Evolutionary conservation across 1,140 invertebrate genomes (phyloP).

Genomic region (Eufriesea mexicana): DNA sequence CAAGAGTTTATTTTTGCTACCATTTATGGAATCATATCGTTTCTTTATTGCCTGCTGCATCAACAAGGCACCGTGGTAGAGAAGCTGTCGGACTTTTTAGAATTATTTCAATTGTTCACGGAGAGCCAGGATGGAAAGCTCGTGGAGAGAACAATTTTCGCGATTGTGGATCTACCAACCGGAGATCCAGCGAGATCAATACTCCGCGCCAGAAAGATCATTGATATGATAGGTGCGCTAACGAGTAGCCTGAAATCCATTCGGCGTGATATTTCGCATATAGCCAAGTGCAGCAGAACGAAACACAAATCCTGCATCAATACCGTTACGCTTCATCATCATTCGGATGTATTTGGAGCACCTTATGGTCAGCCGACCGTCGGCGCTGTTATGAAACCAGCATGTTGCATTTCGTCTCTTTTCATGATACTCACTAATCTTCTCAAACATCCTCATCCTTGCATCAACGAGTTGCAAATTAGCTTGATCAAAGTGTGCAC

Average conservation of each 20-base stretch:
- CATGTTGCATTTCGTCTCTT: constrained; percentile 84
- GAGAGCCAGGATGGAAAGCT: constrained; percentile 84
- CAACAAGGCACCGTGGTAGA: constrained; percentile 81
- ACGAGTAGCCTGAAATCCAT: constrained; percentile 84
- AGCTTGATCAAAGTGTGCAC: constrained; percentile 84
- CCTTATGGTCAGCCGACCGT: constrained; percentile 75
- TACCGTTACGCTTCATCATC: constrained; percentile 82
- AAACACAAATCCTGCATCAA: constrained; percentile 82
- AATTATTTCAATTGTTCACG: constrained; percentile 84
- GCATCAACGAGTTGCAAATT: constrained; percentile 78
- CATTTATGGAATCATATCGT: constrained; percentile 84
- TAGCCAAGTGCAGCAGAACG: constrained; percentile 80
- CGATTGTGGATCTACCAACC: constrained; percentile 83
- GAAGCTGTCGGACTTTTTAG: constrained; percentile 84
- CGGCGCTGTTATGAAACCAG: constrained; percentile 57
- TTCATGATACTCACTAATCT: constrained; percentile 84
- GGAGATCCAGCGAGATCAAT: constrained; percentile 78
- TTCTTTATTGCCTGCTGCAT: constrained; percentile 84
- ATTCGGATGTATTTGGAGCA: constrained; percentile 83
- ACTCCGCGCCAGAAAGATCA: constrained; percentile 82
- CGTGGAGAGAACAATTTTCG: constrained; percentile 83
- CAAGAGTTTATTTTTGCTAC: constrained; percentile 86
- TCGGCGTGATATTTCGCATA: constrained; percentile 83
- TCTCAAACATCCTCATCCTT: constrained; percentile 79
- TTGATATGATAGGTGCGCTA: constrained; percentile 84